Conservation (phyloP, 2,797 vertebrate species). For the Paramormyrops hopkinsi region DNA sequence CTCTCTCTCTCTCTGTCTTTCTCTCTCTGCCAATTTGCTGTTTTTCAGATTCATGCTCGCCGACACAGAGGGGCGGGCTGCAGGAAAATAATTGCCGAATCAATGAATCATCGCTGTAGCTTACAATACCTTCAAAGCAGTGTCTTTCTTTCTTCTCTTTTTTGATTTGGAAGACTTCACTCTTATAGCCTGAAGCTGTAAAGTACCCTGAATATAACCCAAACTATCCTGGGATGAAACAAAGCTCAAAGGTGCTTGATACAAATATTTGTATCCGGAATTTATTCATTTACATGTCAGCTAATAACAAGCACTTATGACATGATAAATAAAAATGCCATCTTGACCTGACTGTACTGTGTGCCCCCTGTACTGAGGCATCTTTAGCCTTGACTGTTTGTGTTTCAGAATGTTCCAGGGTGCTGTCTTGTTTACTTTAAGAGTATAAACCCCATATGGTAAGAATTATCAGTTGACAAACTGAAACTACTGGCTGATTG, state of each 20-base stretch:
- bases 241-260: constrained; percentile 18
- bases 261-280: constrained; percentile 17
- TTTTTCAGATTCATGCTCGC: background rate
- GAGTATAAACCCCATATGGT: background rate
- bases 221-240: background rate
- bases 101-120: constrained; percentile 4
- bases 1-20: background rate
- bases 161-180: constrained; percentile 1
- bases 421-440: background rate
- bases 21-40: constrained; percentile 5
- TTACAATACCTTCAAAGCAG: constrained; percentile 6
- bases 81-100: constrained; percentile 11
- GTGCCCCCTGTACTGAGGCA: background rate
- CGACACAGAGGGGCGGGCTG: background rate
- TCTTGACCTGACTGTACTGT: constrained; percentile 18
- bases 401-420: background rate
- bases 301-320: constrained; percentile 16
- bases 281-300: constrained; percentile 18
- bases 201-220: background rate
- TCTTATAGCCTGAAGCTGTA: constrained; percentile 8
- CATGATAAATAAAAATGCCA: constrained; percentile 14
- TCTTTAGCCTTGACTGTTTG: background rate
- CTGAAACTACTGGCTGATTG: background rate
- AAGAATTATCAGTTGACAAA: background rate
- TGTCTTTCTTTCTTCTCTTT: background rate